Evolutionary conservation across 2,113 vertebrate genomes (phyloP).

Genomic region (Ahaetulla prasina): DNA sequence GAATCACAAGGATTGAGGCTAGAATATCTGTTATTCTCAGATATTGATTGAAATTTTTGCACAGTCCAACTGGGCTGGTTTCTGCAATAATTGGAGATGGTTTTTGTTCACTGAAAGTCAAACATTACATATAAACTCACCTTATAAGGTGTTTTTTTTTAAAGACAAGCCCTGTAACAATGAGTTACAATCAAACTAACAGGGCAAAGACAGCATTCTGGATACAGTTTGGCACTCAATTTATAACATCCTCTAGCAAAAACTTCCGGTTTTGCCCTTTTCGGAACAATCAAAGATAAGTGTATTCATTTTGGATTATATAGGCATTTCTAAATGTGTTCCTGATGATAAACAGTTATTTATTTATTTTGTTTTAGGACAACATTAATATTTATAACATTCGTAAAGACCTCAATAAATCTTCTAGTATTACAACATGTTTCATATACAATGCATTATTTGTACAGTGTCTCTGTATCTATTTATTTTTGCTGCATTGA

Average conservation of each 20-base stretch:
- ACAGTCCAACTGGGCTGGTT: not conserved
- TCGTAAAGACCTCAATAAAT: not conserved
- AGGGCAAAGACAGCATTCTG: not conserved
- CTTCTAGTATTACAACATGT: not conserved
- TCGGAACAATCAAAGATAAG: not conserved
- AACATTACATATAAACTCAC: not conserved
- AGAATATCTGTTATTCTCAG: not conserved
- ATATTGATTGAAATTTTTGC: not conserved
- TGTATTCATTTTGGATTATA: not conserved
- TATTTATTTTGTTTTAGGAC: not conserved
- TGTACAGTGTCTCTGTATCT: not conserved
- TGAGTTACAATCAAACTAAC: not conserved
- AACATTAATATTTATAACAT: not conserved
- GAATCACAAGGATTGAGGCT: not conserved
- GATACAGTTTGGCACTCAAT: not conserved
- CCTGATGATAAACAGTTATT: not conserved
- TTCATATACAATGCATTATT: not conserved
- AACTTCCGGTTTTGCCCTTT: not conserved
- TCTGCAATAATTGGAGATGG: not conserved
- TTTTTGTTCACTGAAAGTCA: not conserved
- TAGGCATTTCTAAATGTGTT: not conserved
- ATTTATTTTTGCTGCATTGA: not conserved
- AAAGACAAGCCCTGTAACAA: not conserved
- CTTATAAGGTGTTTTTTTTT: not conserved
- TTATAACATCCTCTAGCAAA: not conserved